A percentile compares a stretch with the other conserved stretches of the same genome.
Conservation (phyloP, 35 echinoderm and acorn worm species). For the Hemicentrotus pulcherrimus region DNA sequence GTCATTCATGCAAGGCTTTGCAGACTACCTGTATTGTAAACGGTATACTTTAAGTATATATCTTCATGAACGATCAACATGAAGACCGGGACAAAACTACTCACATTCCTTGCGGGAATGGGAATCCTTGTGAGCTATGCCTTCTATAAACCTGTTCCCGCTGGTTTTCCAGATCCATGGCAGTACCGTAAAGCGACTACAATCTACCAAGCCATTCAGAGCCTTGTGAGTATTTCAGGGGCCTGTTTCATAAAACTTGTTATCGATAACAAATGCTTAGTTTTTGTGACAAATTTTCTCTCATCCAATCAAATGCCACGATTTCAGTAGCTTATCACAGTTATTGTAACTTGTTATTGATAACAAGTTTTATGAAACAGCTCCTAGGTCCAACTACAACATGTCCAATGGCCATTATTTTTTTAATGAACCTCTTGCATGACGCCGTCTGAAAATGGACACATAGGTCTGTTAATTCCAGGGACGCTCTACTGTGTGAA, state of each 20-base stretch:
- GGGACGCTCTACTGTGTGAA: background rate
- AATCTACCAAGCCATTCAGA: background rate
- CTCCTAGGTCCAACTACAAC: no score
- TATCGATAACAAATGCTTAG: no score
- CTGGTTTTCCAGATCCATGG: background rate
- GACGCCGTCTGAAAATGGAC: background rate
- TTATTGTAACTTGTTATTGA: no score
- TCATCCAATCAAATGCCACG: no score
- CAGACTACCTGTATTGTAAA: no score
- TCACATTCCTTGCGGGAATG: background rate
- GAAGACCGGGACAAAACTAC: background rate
- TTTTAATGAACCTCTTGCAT: background rate
- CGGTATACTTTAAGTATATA: background rate
- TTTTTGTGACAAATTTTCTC: no score
- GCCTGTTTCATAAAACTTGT: no score
- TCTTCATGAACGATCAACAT: background rate
- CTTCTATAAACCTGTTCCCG: constrained; percentile 22
- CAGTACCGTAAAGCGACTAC: background rate
- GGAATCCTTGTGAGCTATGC: background rate
- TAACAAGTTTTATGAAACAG: no score
- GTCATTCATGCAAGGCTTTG: no score
- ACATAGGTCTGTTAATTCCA: background rate
- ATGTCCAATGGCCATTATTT: background rate
- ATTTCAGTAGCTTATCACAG: no score
- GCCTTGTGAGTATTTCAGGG: background rate